Conservation (phyloP, 2,888 invertebrate genomes). For the Helleia helle region DNA sequence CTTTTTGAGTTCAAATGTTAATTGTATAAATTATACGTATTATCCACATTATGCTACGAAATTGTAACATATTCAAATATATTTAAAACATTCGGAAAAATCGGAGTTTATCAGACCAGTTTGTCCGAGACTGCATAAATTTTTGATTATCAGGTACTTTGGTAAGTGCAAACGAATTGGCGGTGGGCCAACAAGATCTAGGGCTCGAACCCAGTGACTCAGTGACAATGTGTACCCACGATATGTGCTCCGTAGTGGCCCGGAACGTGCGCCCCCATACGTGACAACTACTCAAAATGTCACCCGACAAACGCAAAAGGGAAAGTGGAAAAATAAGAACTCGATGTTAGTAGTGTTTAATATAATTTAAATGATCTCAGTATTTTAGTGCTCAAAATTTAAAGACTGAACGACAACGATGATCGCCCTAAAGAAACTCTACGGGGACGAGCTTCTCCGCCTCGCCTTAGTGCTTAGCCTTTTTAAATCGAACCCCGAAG, state of each 20-base stretch:
- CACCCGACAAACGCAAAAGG: slow-evolving; percentile 61
- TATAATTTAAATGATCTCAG: slow-evolving; percentile 44
- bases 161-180: slow-evolving; percentile 26
- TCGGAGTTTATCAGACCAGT: slow-evolving; percentile 6
- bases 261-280: slow-evolving; percentile 19
- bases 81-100: slow-evolving; percentile 5
- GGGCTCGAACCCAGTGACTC: slow-evolving; percentile 33
- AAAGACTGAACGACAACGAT: slow-evolving; percentile 51
- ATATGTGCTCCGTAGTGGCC: slow-evolving; percentile 28
- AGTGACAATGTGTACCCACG: slow-evolving; percentile 36
- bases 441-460: slow-evolving; percentile 86
- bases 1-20: slow-evolving; percentile 23
- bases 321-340: slow-evolving; percentile 31
- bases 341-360: slow-evolving; percentile 33
- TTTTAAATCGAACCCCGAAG: slow-evolving; percentile 83
- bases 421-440: slow-evolving; percentile 87
- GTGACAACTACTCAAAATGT: slow-evolving; percentile 53
- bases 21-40: slow-evolving; percentile 17
- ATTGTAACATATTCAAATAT: slow-evolving; percentile 16
- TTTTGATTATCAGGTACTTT: slow-evolving; percentile 9
- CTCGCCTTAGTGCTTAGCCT: slow-evolving; percentile 87
- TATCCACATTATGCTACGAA: slow-evolving; percentile 10
- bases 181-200: slow-evolving; percentile 26
- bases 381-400: slow-evolving; percentile 54
- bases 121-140: slow-evolving; percentile 19